These are phyloP conservation scores for Callaeas wilsoni DNA, from an alignment of 2,113 vertebrate genomes.

Conservation along the genomic window DNA sequence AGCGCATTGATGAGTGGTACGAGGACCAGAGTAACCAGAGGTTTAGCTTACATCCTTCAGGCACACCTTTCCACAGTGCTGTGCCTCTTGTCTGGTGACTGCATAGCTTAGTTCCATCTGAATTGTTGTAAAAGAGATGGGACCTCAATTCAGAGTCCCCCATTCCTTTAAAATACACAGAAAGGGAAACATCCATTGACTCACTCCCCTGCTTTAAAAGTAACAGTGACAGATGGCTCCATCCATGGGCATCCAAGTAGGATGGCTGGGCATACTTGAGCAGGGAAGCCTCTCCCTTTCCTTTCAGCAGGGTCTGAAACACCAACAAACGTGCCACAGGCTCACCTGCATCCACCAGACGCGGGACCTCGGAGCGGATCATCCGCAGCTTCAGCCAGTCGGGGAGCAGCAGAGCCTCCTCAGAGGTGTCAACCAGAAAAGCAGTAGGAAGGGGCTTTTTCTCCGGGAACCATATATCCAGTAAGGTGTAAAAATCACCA, in stretches of 20 bases:
- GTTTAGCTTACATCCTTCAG: neutral
- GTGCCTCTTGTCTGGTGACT: neutral
- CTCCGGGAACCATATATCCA: slow-evolving; percentile 97
- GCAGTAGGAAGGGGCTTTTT: slow-evolving; percentile 95
- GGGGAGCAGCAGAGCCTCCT: slow-evolving; percentile 92
- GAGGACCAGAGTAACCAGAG: neutral
- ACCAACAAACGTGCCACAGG: neutral
- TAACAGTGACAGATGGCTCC: neutral
- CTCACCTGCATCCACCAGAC: slow-evolving; percentile 91
- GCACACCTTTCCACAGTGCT: neutral
- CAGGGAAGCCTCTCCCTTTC: neutral
- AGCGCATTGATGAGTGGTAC: neutral
- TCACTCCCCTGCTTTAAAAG: neutral
- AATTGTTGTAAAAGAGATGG: neutral
- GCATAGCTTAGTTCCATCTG: neutral
- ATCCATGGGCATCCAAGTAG: neutral
- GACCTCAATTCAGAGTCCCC: neutral
- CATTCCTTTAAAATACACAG: neutral
- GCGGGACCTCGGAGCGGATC: slow-evolving; percentile 94
- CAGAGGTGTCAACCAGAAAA: slow-evolving; percentile 95
- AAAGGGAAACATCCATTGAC: neutral
- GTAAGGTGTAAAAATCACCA: slow-evolving; percentile 83
- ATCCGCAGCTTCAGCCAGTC: slow-evolving; percentile 97
- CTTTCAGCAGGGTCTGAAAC: neutral
- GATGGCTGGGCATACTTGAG: neutral